Evolutionary conservation across 2,888 invertebrate species (phyloP), one percentile per base, ranked within the genome.

Genomic region (Leptinotarsa peninsularis): DNA sequence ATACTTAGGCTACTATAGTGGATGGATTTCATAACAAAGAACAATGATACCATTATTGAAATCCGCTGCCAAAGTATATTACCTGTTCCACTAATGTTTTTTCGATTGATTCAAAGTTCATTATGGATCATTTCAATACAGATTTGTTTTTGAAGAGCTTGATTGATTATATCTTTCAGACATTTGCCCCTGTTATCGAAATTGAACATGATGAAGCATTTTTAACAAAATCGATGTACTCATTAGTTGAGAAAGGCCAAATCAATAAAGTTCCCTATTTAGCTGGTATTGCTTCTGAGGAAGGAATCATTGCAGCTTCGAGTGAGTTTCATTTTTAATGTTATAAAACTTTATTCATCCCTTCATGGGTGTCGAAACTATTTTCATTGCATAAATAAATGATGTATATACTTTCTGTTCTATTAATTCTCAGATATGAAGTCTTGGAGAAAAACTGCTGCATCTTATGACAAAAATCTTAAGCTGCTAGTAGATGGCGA

Each of bases 271-370:
- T 83, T 17, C 84, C 84, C 3, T 71, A 79, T 56, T 56, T 84
- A 17, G 79, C 80, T 3, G 83, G 84, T 21, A 75, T 81, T 21
- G 79, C 75, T 50, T 80, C 82, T 5, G 82, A 83, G 63, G 82
- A 83, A 75, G 77, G 70, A 17, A 72, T 72, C 23, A 72, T 67
- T 18, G 18, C 27, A 23, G 72, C 72, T 15, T 13, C 72, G 54
- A 56, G 72, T 72, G 56, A 49, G 33, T 66, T 21, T 23, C 0
- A 18, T 54, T 50, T n/a, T 18, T 17, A 5, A 21, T 49, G 52
- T 43, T 43, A 43, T n/a, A 17, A 17, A 17, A 52, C 17, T 17
- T 52, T 17, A 4, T 52, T 52, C 3, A 52, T 3, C 17, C 10
- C 10, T 10, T 43, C 3, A 10, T 43, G 10, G 7, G 7, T 1